Evolutionary conservation across 2,797 vertebrate genomes (phyloP).

Genomic region (Tinamus major): DNA sequence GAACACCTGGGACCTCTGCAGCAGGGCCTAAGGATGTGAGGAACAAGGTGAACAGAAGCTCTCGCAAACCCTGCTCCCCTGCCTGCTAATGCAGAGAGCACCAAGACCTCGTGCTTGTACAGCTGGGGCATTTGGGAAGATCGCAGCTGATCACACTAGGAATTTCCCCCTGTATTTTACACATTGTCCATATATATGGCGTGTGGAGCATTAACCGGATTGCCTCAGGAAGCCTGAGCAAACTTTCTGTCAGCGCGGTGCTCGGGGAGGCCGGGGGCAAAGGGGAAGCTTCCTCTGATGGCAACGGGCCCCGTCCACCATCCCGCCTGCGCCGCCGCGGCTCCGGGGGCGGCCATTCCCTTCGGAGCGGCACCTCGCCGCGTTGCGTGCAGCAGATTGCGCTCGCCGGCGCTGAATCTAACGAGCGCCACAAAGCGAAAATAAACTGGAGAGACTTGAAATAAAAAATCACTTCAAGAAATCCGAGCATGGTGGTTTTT

Average conservation of each 20-base stretch:
- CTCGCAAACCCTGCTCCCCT: not conserved
- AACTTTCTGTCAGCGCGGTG: not conserved
- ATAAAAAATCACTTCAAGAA: slow-evolving; percentile 75
- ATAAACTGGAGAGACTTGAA: slow-evolving; percentile 76
- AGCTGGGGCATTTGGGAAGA: not conserved
- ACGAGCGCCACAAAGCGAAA: slow-evolving; percentile 70
- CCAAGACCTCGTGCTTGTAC: not conserved
- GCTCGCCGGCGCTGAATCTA: slow-evolving; percentile 72
- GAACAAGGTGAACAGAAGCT: not conserved
- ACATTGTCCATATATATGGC: not conserved
- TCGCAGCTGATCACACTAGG: not conserved
- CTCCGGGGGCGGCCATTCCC: too few species aligned
- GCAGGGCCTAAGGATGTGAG: not conserved
- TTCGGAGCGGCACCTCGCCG: slow-evolving; percentile 53
- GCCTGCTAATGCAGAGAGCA: not conserved
- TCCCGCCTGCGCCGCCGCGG: too few species aligned
- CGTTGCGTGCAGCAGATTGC: slow-evolving; percentile 75
- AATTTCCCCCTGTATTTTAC: not conserved
- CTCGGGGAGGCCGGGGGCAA: not conserved
- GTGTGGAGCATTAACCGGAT: slow-evolving; percentile 18
- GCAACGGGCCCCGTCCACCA: not conserved
- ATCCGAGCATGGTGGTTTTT: slow-evolving; percentile 34
- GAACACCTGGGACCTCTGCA: not conserved
- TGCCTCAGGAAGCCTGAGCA: slow-evolving; percentile 24
- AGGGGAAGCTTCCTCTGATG: not conserved